Percentiles rank a stretch among this genome's conserved stretches.
Conservation (phyloP, 2,113 vertebrate species). For the Engystomops pustulosus region DNA sequence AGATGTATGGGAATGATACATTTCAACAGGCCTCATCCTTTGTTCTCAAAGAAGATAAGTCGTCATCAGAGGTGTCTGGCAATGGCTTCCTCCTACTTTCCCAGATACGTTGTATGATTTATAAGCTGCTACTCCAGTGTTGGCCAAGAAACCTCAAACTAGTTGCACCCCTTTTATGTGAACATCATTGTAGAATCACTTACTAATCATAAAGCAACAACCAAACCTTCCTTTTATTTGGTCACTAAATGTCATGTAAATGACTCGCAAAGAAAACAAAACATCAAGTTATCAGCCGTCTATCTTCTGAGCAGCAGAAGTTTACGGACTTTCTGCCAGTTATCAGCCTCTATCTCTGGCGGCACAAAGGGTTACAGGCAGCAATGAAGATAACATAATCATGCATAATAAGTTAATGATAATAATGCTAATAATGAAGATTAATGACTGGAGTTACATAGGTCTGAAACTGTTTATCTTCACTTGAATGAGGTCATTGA, state of each 20-base stretch:
- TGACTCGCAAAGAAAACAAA: background rate
- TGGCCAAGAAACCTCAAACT: too few species aligned
- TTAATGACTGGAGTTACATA: background rate
- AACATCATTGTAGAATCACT: background rate
- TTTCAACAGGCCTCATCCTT: too few species aligned
- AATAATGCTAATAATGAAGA: constrained; percentile 32
- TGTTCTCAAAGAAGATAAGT: too few species aligned
- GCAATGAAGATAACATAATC: constrained; percentile 8
- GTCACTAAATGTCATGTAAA: background rate
- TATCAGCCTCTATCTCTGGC: background rate
- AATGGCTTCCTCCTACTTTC: too few species aligned
- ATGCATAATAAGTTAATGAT: constrained; percentile 32
- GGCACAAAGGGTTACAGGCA: constrained; percentile 13
- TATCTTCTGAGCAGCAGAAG: background rate
- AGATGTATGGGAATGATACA: too few species aligned
- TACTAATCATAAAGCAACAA: background rate
- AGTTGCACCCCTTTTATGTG: too few species aligned
- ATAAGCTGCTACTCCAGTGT: too few species aligned
- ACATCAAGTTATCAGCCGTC: background rate
- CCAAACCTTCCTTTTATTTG: background rate
- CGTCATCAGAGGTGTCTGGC: too few species aligned
- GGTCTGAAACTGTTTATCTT: background rate
- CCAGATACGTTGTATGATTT: too few species aligned
- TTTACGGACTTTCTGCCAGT: background rate
- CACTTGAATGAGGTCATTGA: background rate